Evolutionary conservation across 2,888 invertebrate genomes (phyloP).

Genomic region (Sycophila texana): DNA sequence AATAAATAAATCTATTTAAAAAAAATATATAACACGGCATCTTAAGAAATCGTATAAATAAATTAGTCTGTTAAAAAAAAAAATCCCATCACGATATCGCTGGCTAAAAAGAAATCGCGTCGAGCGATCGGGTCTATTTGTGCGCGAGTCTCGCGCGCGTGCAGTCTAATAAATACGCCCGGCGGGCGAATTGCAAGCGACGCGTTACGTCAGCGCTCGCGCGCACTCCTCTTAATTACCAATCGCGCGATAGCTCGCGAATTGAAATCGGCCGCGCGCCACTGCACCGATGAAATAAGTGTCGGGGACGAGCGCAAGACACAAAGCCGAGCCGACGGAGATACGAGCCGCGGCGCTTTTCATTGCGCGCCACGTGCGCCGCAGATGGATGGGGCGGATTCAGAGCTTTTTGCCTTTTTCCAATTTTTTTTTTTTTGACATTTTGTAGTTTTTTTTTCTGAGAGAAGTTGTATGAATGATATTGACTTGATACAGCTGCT

Average conservation of each 20-base stretch:
- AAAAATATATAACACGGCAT: too few relatives aligned
- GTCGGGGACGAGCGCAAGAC: constrained; percentile 4
- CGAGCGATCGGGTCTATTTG: background rate
- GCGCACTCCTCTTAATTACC: constrained; percentile 16
- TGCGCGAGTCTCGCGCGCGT: background rate
- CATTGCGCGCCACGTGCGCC: background rate
- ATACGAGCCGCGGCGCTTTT: background rate
- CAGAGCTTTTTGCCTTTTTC: too few relatives aligned
- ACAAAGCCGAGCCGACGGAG: background rate
- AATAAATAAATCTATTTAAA: too few relatives aligned
- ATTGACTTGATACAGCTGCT: too few relatives aligned
- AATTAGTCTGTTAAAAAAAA: too few relatives aligned
- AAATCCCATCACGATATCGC: too few relatives aligned
- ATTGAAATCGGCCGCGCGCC: constrained; percentile 23
- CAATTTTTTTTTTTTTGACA: too few relatives aligned
- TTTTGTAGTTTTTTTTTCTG: too few relatives aligned
- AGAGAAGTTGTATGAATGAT: too few relatives aligned
- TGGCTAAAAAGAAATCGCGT: background rate
- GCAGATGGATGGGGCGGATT: too few relatives aligned
- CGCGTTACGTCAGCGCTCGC: background rate
- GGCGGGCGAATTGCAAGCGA: background rate
- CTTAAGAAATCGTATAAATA: too few relatives aligned
- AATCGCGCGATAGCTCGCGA: constrained; percentile 7
- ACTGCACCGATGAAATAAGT: constrained; percentile 1
- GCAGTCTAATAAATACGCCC: background rate